Evolutionary conservation across 2,888 invertebrate genomes (phyloP).

Genomic region (Lagria hirta): DNA sequence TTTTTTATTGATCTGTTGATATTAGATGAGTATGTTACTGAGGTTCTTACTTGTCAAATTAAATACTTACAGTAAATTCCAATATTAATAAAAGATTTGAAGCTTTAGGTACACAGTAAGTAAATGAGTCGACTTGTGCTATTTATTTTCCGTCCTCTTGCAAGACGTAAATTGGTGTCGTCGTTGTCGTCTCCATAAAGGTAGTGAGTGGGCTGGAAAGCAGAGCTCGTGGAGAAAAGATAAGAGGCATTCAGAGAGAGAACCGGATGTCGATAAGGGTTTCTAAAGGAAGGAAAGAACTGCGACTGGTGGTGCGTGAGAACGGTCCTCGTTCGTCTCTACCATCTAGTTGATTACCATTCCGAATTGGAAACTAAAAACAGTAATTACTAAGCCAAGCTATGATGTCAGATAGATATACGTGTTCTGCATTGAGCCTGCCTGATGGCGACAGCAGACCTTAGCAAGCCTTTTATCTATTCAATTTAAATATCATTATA

Average conservation of each 20-base stretch:
- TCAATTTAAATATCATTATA: constrained; percentile 18
- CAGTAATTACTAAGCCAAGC: constrained; percentile 40
- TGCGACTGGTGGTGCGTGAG: constrained; percentile 37
- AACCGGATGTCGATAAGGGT: constrained; percentile 38
- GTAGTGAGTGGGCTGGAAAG: constrained; percentile 13
- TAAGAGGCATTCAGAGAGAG: constrained; percentile 31
- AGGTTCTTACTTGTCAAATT: no score
- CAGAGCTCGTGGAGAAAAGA: constrained; percentile 27
- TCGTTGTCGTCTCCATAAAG: constrained; percentile 10
- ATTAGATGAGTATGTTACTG: no score
- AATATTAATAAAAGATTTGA: no score
- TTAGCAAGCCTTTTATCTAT: constrained; percentile 11
- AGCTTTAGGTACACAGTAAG: no score
- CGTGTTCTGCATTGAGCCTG: constrained; percentile 23
- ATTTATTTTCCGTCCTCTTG: no score
- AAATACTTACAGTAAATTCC: no score
- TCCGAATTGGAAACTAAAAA: constrained; percentile 45
- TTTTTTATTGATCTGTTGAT: no score
- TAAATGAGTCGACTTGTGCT: neutral
- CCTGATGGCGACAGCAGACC: constrained; percentile 18
- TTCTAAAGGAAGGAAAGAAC: constrained; percentile 20
- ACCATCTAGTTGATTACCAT: constrained; percentile 42
- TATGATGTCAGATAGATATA: constrained; percentile 38
- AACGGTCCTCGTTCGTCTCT: constrained; percentile 39
- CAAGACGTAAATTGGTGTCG: constrained; percentile 11